Percentiles rank a stretch among this genome's conserved stretches.
Conservation (phyloP, 2,888 invertebrate genomes). For the Trissolcus japonicus region DNA sequence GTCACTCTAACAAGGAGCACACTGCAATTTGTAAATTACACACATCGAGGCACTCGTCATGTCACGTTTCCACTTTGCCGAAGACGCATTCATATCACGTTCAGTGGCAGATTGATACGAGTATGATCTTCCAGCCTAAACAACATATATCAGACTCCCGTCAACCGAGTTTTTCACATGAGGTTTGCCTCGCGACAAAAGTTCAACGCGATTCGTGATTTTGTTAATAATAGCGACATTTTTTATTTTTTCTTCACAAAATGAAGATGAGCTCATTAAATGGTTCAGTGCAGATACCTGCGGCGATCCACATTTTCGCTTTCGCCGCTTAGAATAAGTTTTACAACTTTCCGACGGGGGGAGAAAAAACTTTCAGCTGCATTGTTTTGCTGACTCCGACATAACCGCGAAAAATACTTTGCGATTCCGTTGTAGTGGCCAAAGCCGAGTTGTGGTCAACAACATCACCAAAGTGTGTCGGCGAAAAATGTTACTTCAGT, state of each 20-base stretch:
- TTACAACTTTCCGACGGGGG: slow-evolving; percentile 42
- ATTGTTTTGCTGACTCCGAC: slow-evolving; percentile 24
- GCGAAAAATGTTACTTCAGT: slow-evolving; percentile 24
- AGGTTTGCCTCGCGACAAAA: not conserved
- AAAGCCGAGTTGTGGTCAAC: slow-evolving; percentile 34
- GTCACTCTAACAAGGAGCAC: slow-evolving; percentile 41
- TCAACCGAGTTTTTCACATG: not conserved
- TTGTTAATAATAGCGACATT: no score
- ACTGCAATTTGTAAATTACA: slow-evolving; percentile 52
- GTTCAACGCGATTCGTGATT: not conserved
- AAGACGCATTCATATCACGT: slow-evolving; percentile 33
- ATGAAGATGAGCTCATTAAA: not conserved
- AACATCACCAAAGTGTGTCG: slow-evolving; percentile 42
- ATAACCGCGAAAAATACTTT: slow-evolving; percentile 44
- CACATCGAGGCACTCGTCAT: slow-evolving; percentile 39
- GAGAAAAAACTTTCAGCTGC: slow-evolving; percentile 35
- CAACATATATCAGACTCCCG: not conserved
- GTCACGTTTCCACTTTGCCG: slow-evolving; percentile 36
- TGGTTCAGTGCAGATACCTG: slow-evolving; percentile 16
- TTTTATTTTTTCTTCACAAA: no score
- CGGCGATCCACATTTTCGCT: slow-evolving; percentile 27
- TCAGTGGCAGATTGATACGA: slow-evolving; percentile 8
- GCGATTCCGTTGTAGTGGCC: slow-evolving; percentile 19
- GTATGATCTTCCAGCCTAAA: not conserved
- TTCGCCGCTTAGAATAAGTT: slow-evolving; percentile 21